phyloP scores from a whole-genome alignment of 2,113 vertebrate genomes.

The Chaetodon auriga region DNA sequence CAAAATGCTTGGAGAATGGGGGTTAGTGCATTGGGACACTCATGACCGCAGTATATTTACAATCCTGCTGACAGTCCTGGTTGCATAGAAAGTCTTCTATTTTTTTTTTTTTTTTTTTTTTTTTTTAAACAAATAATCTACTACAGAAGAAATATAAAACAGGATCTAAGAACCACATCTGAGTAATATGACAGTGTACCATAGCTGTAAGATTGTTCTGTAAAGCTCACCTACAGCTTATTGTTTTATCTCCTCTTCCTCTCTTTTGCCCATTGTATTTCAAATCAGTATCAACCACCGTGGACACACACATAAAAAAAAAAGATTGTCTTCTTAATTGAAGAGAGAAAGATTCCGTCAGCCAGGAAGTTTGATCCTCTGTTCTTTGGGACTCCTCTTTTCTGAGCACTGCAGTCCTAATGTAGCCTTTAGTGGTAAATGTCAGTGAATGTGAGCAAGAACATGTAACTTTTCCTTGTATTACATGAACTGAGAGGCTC shows the following conservation, averaged over 20 bases:
- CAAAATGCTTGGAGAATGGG: not conserved
- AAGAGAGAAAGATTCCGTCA: not conserved
- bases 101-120: not conserved
- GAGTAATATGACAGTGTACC: not conserved
- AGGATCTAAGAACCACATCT: not conserved
- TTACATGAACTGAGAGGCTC: slow-evolving; percentile 28
- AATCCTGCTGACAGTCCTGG: not conserved
- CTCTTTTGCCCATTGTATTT: not conserved
- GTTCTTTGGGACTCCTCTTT: slow-evolving; percentile 3
- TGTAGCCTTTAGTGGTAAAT: slow-evolving; percentile 59
- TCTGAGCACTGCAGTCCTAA: not conserved
- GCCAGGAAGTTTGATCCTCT: not conserved
- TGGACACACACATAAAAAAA: not conserved
- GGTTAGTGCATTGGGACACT: not conserved
- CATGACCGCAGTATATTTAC: not conserved
- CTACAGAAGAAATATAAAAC: not conserved
- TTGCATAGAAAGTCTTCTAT: not conserved
- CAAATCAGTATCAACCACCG: not conserved
- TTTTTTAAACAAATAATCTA: not conserved
- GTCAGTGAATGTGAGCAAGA: slow-evolving; percentile 51
- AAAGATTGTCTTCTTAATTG: not conserved
- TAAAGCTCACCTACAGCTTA: not conserved
- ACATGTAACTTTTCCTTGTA: slow-evolving; percentile 56
- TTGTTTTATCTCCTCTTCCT: not conserved
- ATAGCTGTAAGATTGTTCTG: not conserved